A percentile compares a stretch with the other conserved stretches of the same genome.
phyloP scores from a whole-genome alignment of 2,113 vertebrate species.

The Pterophyllum scalare region DNA sequence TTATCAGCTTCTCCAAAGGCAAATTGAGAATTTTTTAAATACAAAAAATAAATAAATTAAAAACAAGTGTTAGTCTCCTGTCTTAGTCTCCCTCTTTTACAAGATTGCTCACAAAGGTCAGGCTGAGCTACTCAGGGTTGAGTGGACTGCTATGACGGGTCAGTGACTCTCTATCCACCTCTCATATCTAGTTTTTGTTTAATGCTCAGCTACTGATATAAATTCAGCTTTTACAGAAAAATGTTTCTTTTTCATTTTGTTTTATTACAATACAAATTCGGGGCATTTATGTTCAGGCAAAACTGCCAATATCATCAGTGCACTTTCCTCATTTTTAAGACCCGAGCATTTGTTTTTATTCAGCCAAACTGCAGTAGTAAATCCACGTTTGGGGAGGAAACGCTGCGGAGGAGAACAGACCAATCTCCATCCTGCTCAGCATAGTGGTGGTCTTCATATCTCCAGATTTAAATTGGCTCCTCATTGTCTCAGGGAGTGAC shows the following conservation, averaged over 20 bases:
- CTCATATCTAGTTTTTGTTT: neutral
- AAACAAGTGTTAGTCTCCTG: too few species aligned
- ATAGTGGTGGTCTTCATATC: conserved; percentile 65
- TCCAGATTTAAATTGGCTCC: conserved; percentile 69
- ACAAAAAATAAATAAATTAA: neutral
- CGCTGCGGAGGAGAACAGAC: conserved; percentile 31
- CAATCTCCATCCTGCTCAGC: conserved; percentile 9
- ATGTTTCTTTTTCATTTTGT: neutral
- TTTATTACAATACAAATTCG: neutral
- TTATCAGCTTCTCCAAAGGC: neutral
- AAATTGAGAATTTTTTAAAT: neutral
- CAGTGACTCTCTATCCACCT: neutral
- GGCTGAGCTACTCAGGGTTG: neutral
- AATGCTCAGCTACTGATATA: rapidly evolving
- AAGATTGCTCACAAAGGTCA: neutral
- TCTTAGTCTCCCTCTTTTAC: neutral
- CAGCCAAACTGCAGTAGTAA: conserved; percentile 1
- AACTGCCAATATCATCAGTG: neutral
- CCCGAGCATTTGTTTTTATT: conserved; percentile 10
- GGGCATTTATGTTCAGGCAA: neutral
- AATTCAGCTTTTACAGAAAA: rapidly evolving
- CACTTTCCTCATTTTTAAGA: neutral
- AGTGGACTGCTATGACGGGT: neutral
- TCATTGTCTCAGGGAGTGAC: conserved; percentile 70
- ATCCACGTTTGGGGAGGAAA: conserved; percentile 20